These are phyloP conservation scores for Australoheros scitulus DNA, from an alignment of 2,113 vertebrate genomes.

Conservation along the genomic window DNA sequence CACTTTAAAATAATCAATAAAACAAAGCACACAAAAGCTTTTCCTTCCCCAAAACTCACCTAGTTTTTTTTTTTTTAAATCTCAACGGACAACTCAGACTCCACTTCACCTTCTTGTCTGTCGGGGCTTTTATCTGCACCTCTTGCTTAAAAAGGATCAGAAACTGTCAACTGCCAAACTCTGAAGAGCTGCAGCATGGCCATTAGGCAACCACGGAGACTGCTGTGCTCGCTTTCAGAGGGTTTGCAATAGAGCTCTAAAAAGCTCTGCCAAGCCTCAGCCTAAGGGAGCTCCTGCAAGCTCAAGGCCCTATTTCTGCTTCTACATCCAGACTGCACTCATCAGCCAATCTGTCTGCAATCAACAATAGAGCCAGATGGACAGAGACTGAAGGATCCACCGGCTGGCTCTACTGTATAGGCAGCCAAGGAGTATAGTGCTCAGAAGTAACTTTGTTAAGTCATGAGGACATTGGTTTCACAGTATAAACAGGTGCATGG, in stretches of 20 bases:
- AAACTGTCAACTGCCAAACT: conserved; percentile 73
- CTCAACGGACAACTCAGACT: conserved; percentile 45
- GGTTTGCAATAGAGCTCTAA: conserved; percentile 57
- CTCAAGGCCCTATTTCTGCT: conserved; percentile 59
- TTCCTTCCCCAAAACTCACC: neutral
- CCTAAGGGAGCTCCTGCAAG: conserved; percentile 62
- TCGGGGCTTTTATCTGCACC: conserved; percentile 66
- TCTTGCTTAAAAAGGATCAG: conserved; percentile 72
- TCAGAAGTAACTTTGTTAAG: conserved; percentile 61
- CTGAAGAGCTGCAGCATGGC: conserved; percentile 67
- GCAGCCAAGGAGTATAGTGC: conserved; percentile 46
- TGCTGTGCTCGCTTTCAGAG: conserved; percentile 59
- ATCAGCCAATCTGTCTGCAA: conserved; percentile 70
- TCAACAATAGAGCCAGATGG: conserved; percentile 72
- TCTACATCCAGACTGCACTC: conserved; percentile 54
- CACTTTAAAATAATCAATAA: conserved; percentile 72
- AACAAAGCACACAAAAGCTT: conserved; percentile 43
- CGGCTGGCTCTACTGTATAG: conserved; percentile 37
- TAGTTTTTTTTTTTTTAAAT: conserved; percentile 35
- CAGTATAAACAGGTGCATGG: conserved; percentile 26
- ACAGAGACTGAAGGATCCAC: conserved; percentile 49
- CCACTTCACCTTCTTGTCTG: conserved; percentile 41
- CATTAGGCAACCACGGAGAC: conserved; percentile 71
- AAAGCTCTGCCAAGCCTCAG: conserved; percentile 66
- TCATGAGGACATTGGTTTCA: conserved; percentile 15